phyloP scores from a whole-genome alignment of 2,888 invertebrate species.

The Eurytoma adleriae region DNA sequence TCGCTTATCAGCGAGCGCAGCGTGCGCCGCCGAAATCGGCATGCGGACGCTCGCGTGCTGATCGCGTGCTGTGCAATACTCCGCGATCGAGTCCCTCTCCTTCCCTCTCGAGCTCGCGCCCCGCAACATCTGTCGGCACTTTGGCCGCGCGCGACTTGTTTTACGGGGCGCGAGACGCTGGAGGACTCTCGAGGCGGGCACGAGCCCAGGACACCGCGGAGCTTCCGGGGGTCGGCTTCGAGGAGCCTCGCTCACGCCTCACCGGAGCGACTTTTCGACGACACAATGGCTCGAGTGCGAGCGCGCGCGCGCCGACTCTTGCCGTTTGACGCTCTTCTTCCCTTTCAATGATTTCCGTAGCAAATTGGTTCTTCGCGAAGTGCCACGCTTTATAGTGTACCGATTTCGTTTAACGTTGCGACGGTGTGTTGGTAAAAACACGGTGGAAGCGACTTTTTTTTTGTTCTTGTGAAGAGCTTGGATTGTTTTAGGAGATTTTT shows the following conservation, averaged over 20 bases:
- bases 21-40: not conserved
- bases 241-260: slow-evolving; percentile 28
- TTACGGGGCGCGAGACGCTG: not conserved
- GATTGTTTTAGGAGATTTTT: no score
- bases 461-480: no score
- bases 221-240: slow-evolving; percentile 26
- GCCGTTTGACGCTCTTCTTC: not conserved
- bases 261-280: slow-evolving; percentile 27
- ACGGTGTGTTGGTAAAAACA: no score
- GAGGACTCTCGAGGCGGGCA: slow-evolving; percentile 1
- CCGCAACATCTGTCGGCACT: slow-evolving; percentile 20
- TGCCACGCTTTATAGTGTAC: no score
- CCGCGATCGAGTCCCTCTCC: no score
- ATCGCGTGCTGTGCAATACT: slow-evolving; percentile 9
- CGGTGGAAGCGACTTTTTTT: no score
- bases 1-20: not conserved
- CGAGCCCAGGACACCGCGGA: slow-evolving; percentile 3
- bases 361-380: not conserved
- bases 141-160: not conserved
- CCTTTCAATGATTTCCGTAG: not conserved
- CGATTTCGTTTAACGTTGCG: no score
- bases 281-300: slow-evolving; percentile 16
- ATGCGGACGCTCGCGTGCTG: not conserved
- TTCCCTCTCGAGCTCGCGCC: not conserved
- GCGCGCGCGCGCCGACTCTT: not conserved